phyloP scores from a whole-genome alignment of 1,140 invertebrate genomes.

The Paraescarpia echinospica region DNA sequence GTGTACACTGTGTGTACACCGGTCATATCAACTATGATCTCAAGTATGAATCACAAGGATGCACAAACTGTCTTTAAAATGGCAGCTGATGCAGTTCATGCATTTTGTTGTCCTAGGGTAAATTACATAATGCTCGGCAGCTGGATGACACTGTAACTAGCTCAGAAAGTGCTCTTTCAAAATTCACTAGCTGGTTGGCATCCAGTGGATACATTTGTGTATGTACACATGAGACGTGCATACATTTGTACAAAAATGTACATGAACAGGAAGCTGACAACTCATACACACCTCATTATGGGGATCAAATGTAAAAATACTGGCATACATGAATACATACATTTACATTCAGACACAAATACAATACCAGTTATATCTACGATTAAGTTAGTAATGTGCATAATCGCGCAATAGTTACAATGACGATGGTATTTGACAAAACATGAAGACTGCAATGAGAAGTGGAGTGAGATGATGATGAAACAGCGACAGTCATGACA shows the following conservation, averaged over 20 bases:
- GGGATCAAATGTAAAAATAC: neutral
- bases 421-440: neutral
- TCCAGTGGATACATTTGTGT: neutral
- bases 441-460: neutral
- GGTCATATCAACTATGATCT: neutral
- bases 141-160: neutral
- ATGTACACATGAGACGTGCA: no score
- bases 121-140: neutral
- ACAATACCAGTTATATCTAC: neutral
- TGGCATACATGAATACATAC: neutral
- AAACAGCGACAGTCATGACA: neutral
- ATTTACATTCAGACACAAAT: neutral
- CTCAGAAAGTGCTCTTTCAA: neutral
- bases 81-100: neutral
- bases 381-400: neutral
- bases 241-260: neutral
- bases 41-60: neutral
- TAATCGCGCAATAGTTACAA: neutral
- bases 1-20: neutral
- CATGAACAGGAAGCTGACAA: neutral
- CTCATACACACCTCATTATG: neutral
- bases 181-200: neutral
- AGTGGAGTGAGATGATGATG: neutral
- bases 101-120: neutral
- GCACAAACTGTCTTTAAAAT: neutral